Evolutionary conservation across 2,888 invertebrate species (phyloP).

Genomic region (Tetanocera ferruginea): DNA sequence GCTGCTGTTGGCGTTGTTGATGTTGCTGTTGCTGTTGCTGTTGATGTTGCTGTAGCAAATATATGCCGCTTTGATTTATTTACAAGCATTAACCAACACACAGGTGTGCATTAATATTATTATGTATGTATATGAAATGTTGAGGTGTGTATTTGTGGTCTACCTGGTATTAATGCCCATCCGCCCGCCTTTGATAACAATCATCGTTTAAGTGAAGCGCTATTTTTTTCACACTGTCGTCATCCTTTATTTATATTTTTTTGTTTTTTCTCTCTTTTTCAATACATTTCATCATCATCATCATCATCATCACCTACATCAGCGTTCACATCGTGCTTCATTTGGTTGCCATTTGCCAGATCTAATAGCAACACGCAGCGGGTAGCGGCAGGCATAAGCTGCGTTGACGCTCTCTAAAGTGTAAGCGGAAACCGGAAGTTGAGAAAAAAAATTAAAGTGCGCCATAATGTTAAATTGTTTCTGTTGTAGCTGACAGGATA

Average conservation of each 20-base stretch:
- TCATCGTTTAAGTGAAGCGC: not conserved
- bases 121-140: not conserved
- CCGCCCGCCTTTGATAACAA: not conserved
- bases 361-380: not conserved
- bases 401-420: constrained; percentile 1
- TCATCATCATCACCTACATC: not conserved
- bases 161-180: not conserved
- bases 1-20: not conserved
- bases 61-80: constrained; percentile 17
- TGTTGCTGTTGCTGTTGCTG: not conserved
- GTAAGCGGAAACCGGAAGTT: constrained; percentile 24
- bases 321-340: not conserved
- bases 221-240: not conserved
- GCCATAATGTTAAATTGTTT: constrained; percentile 17
- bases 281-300: not conserved
- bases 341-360: constrained; percentile 15
- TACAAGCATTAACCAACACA: constrained; percentile 19
- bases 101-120: not conserved
- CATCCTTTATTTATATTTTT: not conserved
- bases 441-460: not conserved
- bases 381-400: not conserved
- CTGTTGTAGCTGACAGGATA: not conserved
- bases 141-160: not conserved
- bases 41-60: not conserved
- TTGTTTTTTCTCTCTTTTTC: not conserved